Evolutionary conservation across 2,797 vertebrate genomes (phyloP).

Genomic region (Acrossocheilus fasciatus): DNA sequence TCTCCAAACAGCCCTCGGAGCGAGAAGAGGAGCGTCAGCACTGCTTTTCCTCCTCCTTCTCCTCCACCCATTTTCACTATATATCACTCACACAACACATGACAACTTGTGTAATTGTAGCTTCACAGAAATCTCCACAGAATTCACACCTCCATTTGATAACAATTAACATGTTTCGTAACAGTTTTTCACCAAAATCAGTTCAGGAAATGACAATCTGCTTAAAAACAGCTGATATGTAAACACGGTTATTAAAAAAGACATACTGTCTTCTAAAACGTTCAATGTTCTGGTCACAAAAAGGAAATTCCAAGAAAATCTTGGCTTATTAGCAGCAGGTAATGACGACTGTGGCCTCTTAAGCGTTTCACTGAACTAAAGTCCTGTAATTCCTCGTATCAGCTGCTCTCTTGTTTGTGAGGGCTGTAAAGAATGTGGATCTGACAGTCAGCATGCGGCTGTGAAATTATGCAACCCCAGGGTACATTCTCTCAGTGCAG

Average conservation of each 20-base stretch:
- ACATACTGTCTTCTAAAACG: background rate
- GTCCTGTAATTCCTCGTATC: constrained; percentile 6
- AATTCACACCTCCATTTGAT: background rate
- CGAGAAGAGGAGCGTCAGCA: background rate
- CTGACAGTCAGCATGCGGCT: constrained; percentile 34
- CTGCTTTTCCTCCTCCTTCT: background rate
- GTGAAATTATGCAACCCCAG: constrained; percentile 17
- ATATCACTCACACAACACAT: background rate
- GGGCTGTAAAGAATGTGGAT: constrained; percentile 36
- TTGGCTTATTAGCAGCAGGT: background rate
- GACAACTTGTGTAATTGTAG: background rate
- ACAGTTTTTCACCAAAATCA: background rate
- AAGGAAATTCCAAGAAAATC: background rate
- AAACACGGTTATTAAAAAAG: background rate
- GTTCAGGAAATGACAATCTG: background rate
- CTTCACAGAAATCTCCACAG: background rate
- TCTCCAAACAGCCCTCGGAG: constrained; percentile 11
- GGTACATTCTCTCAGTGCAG: constrained; percentile 3
- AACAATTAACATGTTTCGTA: background rate
- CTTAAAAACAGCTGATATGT: background rate
- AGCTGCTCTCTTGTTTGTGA: constrained; percentile 14
- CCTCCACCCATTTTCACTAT: background rate
- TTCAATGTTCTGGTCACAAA: background rate
- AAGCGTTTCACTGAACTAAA: background rate
- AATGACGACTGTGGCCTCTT: background rate